phyloP scores from a whole-genome alignment of 2,113 vertebrate genomes.

The Crocuta crocuta region DNA sequence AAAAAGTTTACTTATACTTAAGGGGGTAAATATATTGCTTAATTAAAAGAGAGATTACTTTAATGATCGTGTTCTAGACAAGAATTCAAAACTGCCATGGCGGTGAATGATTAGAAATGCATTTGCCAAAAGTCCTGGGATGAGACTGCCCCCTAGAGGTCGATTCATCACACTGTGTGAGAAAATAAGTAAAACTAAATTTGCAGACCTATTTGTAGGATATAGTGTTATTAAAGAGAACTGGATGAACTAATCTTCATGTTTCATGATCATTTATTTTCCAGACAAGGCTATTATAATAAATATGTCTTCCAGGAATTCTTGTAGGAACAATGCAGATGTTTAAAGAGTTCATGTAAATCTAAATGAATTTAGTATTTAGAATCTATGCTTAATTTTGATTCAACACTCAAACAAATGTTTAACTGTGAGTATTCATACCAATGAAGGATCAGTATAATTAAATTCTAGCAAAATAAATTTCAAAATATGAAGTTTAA shows the following conservation, averaged over 20 bases:
- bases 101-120: background rate
- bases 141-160: slow-evolving; percentile 65
- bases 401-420: background rate
- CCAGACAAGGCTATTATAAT: background rate
- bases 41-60: background rate
- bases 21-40: background rate
- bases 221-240: background rate
- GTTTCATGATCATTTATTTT: slow-evolving; percentile 6
- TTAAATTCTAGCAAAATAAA: background rate
- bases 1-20: background rate
- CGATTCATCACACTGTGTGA: background rate
- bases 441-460: background rate
- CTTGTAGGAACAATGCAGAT: background rate
- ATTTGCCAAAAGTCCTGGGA: background rate
- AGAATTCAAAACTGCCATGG: background rate
- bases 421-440: background rate
- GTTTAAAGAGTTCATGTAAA: background rate
- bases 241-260: background rate
- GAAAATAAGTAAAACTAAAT: background rate
- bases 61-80: background rate
- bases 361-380: slow-evolving; percentile 5
- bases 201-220: background rate
- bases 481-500: slow-evolving; percentile 1
- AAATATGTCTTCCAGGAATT: background rate
- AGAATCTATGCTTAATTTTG: background rate